Evolutionary conservation across 2,888 invertebrate species (phyloP), one percentile per base, ranked within the genome.

Genomic region (Agrilus biguttatus): DNA sequence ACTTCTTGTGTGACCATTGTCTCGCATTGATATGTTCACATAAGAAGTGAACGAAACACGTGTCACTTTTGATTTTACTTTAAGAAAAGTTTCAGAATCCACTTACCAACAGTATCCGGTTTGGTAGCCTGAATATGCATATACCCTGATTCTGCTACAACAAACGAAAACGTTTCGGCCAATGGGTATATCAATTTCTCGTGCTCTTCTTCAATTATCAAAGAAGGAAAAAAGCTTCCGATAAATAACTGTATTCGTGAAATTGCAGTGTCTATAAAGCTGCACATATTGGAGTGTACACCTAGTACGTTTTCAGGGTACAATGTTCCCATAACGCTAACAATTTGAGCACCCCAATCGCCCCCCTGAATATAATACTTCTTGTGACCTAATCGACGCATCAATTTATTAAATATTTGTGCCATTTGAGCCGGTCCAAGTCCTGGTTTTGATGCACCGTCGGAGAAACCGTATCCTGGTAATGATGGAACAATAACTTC

Each of bases 61-160:
- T n/a, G n/a, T n/a, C n/a, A n/a, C n/a, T n/a, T n/a, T n/a, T n/a
- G n/a, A n/a, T n/a, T n/a, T n/a, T n/a, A n/a, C 7, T 23, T 3
- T 23, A 8, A 14, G 5, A 35, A 14, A 3, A 13, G 7, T 7
- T 35, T 35, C 2, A 3, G 13, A 14, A 7, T 14, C 33, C 46
- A 49, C 66, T 62, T 58, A 83, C 88, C 89, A 50, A 87, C 67
- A 0, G 90, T 89, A 55, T 92, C 91, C 12, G 92, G 91, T 61
- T 89, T 91, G 0, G 90, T 88, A 0, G 85, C 75, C 59, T 92
- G 91, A 5, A 90, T 50, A 58, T 90, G 89, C 53, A 83, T 59
- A 51, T 79, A 80, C 1, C 79, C 80, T 32, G 56, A 59, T 57
- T 80, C 78, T 39, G 68, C 63, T 39, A 74, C 43, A 0, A 68